Evolutionary conservation across 2,113 vertebrate species (phyloP), one percentile per base, ranked within the genome.

Genomic region (Amphiprion percula): DNA sequence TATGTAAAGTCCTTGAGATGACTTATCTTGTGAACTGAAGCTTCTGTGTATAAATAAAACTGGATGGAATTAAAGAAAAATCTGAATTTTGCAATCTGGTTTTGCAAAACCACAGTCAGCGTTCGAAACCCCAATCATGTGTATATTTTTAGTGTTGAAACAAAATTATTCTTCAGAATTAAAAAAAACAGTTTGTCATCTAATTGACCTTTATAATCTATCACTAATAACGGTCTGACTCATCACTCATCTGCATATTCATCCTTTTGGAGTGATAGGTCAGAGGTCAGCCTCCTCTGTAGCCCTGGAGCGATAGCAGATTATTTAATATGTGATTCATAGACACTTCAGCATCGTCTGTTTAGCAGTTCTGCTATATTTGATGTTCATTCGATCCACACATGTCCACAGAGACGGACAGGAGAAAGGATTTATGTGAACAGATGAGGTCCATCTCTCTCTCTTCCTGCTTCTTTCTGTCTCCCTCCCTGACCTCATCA

Each of bases 161-260:
- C 47, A 19, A 15, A 47, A 15, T 47, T 16, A 49, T 49, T 7
- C 47, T 49, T 49, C 47, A 49, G 12, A 10, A 21, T 62, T 66
- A n/a, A n/a, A 68, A 62, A 0, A 1, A 19, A 21, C 21, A 21
- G 21, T 16, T 26, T 12, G 39, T 52, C 67, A 41, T 30, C 56
- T 26, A 47, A 49, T 41, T 44, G 37, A 66, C 37, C 28, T 69
- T 61, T 63, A 55, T 24, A 60, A 56, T 33, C 73, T 33, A 37
- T 73, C 54, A 62, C 50, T 71, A 70, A 74, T 59, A 17, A 62
- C 17, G 26, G 16, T 21, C 59, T 23, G 46, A 30, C 41, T 66
- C 60, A 78, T 90, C 55, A 55, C 64, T 21, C 26, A 26, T 26
- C 24, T 46, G 16, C 30, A 55, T 21, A 63, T 77, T 49, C 44